Evolutionary conservation across 1,140 invertebrate genomes (phyloP), one percentile per base, ranked within the genome.

Genomic region (Cephus cinctus): DNA sequence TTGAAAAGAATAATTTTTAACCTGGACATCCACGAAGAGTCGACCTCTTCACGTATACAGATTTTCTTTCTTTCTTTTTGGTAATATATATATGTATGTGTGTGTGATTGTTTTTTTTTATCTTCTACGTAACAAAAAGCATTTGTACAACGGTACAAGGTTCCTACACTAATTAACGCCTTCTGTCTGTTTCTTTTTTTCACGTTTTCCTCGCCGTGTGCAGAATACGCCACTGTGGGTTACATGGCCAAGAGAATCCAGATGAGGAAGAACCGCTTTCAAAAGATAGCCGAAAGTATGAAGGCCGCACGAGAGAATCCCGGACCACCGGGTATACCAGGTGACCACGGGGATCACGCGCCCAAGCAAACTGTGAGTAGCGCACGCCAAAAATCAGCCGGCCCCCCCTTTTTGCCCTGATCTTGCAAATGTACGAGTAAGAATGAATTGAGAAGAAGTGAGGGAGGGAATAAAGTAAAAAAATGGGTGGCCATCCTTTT

Each of bases 231-330:
- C 46, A 92, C 91, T 41, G 93, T 96, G 50, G 93, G 93, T 56
- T 95, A 96, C 77, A 92, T 95, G 87, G 92, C 92, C 50, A 96
- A 95, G 80, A 81, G 92, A 73, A 94, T 96, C 73, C 90, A 94
- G 75, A 95, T 95, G 92, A 81, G 92, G 61, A 94, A 94, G 78
- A 92, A 92, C 77, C 82, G 91, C 56, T 90, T 90, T 71, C 89
- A 93, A 71, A 94, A 94, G 77, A 87, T 94, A 74, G 88, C 89
- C 51, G 89, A 92, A 59, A 88, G 94, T 74, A 92, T 92, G 78
- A 92, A 92, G 75, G 81, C 86, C 48, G 83, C 83, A 59, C 81
- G 85, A 47, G 86, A 87, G 59, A 84, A 82, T 53, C 82, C 80
- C 54, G 79, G 77, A 60, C 81, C 81, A 40, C 85, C 85, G 15